Evolutionary conservation across 2,113 vertebrate species (phyloP).

Genomic region (Onychostoma macrolepis): DNA sequence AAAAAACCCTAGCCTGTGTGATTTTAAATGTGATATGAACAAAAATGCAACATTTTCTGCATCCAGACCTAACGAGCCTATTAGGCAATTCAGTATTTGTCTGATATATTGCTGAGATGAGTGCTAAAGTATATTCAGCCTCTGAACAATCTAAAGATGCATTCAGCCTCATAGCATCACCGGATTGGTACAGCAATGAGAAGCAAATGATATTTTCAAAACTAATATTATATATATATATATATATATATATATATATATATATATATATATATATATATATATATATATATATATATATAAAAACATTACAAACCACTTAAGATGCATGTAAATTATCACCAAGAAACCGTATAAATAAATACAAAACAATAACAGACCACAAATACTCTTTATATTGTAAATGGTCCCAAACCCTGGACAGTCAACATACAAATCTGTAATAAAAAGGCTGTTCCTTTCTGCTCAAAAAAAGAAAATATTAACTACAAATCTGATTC

Average conservation of each 20-base stretch:
- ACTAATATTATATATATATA: no score
- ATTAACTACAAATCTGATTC: background rate
- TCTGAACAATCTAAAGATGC: conserved; percentile 21
- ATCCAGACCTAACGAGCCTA: background rate
- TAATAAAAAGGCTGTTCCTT: background rate
- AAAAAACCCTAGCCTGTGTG: background rate
- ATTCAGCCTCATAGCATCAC: background rate
- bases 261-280: no score
- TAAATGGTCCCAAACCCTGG: conserved; percentile 21
- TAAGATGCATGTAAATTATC: background rate
- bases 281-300: no score
- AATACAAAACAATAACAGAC: conserved; percentile 12
- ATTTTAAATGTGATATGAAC: background rate
- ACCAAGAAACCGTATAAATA: conserved; percentile 9
- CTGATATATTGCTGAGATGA: conserved; percentile 6
- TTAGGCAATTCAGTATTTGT: conserved; percentile 44
- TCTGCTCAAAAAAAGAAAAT: background rate
- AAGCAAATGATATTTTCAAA: background rate
- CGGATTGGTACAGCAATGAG: conserved; percentile 17
- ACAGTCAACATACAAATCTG: background rate
- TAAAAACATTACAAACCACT: background rate
- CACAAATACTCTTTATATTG: background rate
- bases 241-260: no score
- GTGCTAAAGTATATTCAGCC: conserved; percentile 26
- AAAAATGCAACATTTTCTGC: background rate